Evolutionary conservation across 64 coral and sea anemone species (phyloP).

Genomic region (Stichodactyla helianthus): DNA sequence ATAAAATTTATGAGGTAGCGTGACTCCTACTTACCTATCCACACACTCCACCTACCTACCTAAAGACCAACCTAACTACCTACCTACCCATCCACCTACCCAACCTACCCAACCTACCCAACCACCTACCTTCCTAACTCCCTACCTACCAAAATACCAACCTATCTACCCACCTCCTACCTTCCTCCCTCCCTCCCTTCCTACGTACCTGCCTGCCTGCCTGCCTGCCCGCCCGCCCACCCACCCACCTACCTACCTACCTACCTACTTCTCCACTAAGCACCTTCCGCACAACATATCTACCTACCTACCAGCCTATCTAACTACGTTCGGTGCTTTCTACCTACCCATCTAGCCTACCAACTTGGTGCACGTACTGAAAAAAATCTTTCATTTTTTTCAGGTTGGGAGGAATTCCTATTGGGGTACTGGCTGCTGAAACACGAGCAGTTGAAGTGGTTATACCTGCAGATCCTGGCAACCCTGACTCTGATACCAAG

Average conservation of each 20-base stretch:
- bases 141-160: no score
- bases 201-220: background rate
- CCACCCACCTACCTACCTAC: background rate
- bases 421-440: slow-evolving; percentile 95
- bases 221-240: background rate
- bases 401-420: slow-evolving; percentile 87
- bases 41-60: no score
- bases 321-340: background rate
- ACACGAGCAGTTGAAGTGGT: slow-evolving; percentile 93
- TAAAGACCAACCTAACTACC: no score
- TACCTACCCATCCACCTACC: no score
- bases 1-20: no score
- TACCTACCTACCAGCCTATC: background rate
- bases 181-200: background rate
- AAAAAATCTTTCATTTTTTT: background rate
- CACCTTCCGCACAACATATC: background rate
- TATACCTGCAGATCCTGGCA: slow-evolving; percentile 94
- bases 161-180: background rate
- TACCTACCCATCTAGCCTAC: background rate
- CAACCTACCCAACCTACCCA: no score
- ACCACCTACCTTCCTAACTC: no score
- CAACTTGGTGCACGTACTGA: background rate
- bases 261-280: background rate
- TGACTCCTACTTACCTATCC: no score
- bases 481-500: slow-evolving; percentile 86